Evolutionary conservation across 2,888 invertebrate species (phyloP).

Genomic region (Pecten maximus): DNA sequence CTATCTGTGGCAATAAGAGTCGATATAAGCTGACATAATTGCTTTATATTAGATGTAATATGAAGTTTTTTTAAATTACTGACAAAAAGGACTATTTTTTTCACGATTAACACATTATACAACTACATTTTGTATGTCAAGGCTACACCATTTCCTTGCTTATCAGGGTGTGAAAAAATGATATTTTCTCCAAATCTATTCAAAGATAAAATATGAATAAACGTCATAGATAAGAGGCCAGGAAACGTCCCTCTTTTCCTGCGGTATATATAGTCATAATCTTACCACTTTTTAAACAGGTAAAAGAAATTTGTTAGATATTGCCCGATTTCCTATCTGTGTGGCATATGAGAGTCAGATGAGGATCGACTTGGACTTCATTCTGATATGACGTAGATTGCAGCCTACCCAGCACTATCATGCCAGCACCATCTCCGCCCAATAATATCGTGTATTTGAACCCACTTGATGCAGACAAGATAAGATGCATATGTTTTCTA

Average conservation of each 20-base stretch:
- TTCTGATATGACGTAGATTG: background rate
- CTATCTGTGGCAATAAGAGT: too few relatives aligned
- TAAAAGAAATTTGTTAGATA: constrained; percentile 12
- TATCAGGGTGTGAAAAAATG: background rate
- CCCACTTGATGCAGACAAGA: constrained; percentile 16
- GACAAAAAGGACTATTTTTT: background rate
- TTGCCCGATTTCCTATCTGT: background rate
- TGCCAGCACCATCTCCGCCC: constrained; percentile 15
- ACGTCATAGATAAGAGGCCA: background rate
- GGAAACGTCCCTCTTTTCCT: background rate
- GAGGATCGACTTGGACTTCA: background rate
- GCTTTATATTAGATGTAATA: too few relatives aligned
- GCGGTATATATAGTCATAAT: background rate
- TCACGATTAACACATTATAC: background rate
- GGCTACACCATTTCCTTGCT: background rate
- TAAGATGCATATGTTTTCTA: constrained; percentile 23
- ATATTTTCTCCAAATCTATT: background rate
- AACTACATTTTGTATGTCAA: background rate
- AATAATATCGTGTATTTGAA: constrained; percentile 3
- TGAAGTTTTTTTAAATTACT: background rate
- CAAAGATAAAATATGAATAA: background rate
- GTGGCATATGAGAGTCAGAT: background rate
- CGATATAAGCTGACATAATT: too few relatives aligned
- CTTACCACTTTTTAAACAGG: background rate
- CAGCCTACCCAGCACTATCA: background rate